Conservation (phyloP, 2,113 vertebrate genomes). For the Poecile atricapillus region DNA sequence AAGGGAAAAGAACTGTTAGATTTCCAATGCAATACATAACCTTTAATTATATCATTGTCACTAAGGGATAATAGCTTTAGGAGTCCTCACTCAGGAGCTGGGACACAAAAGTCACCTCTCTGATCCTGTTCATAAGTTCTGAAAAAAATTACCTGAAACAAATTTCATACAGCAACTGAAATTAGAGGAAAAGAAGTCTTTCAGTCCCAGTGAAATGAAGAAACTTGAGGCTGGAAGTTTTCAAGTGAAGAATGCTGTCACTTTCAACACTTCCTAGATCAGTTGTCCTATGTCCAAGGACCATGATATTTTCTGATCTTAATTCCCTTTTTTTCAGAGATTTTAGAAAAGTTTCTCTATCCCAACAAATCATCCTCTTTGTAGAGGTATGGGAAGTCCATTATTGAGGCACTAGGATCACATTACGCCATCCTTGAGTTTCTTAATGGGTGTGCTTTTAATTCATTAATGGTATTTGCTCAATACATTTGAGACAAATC, state of each 20-base stretch:
- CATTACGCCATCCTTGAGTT: not conserved
- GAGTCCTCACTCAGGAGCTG: not conserved
- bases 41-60: not conserved
- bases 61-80: not conserved
- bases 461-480: not conserved
- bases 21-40: not conserved
- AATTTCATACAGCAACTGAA: not conserved
- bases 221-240: not conserved
- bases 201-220: not conserved
- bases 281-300: not conserved
- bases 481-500: not conserved
- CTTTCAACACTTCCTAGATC: not conserved
- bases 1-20: not conserved
- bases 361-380: not conserved
- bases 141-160: not conserved
- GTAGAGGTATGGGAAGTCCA: not conserved
- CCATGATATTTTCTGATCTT: fast-evolving
- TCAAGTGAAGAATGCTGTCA: not conserved
- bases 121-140: not conserved
- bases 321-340: not conserved
- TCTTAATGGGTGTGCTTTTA: not conserved
- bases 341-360: not conserved
- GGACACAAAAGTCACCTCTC: not conserved
- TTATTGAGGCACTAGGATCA: not conserved
- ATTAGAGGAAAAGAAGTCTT: not conserved